Evolutionary conservation across 1,140 invertebrate genomes (phyloP), one percentile per base, ranked within the genome.

Genomic region (Diorhabda sublineata): DNA sequence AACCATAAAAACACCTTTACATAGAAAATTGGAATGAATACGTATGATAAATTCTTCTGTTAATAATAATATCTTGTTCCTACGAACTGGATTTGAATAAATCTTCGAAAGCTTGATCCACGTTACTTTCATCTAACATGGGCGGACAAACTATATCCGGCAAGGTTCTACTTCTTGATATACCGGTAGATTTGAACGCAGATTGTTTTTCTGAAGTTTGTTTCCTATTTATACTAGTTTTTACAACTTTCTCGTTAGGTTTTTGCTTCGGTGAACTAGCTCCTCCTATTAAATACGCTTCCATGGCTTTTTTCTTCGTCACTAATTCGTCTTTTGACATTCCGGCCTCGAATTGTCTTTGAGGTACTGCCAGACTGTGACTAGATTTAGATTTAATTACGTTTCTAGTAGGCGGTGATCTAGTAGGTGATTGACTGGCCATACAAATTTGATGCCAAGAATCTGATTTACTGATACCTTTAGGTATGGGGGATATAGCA

Each of bases 41-140:
- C 52, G n/a, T 44, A 58, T 7, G 67, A 8, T 58, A 8, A 41
- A 70, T 71, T 66, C 59, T 66, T 65, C 41, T 47, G 9, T 26
- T 69, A n/a, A 26, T 26, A 26, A 26, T 26, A 26, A 26, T 26
- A 11, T 42, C 47, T 69, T 44, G 56, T 52, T 42, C 58, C 71
- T 76, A 77, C 42, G 71, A 74, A 71, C 69, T 76, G 26, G 75
- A 74, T 58, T 75, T 85, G 83, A 91, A 91, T 67, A 92, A 83
- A 80, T 89, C 88, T 75, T 92, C 90, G 80, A 92, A 92, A 58
- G 88, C 89, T 81, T 89, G 87, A 75, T 92, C 91, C 66, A 91
- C 87, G 77, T 91, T 90, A 75, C 82, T 86, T 76, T 88, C 88
- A 75, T 90, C 90, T 71, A 90, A 81, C 74, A 88, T 78, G 73